phyloP scores from a whole-genome alignment of 53 echinoderm and acorn worm species.

The Zoroaster sp. region DNA sequence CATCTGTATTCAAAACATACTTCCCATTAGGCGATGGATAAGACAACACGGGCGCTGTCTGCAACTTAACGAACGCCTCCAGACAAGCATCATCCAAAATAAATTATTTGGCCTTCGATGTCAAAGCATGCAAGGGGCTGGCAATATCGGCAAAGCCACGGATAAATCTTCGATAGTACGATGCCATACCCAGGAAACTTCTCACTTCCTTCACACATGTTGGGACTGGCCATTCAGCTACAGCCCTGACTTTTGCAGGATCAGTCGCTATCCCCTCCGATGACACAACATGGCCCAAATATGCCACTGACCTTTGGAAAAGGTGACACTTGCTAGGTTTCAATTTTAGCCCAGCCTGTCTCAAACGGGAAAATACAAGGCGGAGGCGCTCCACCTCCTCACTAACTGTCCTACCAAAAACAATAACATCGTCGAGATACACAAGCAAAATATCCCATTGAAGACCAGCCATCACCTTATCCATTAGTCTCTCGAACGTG shows the following conservation, averaged over 20 bases:
- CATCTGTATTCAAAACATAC: too few species aligned
- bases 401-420: too few species aligned
- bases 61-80: too few species aligned
- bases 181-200: neutral
- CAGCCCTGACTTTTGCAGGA: neutral
- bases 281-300: too few species aligned
- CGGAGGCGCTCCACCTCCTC: neutral
- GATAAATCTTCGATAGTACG: too few species aligned
- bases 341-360: slow-evolving; percentile 19
- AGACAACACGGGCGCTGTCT: too few species aligned
- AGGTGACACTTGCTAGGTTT: slow-evolving; percentile 21
- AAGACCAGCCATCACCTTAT: neutral
- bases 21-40: too few species aligned
- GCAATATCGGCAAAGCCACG: too few species aligned
- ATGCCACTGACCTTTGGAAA: neutral
- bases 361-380: neutral
- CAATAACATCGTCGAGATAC: slow-evolving; percentile 22
- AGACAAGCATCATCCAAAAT: too few species aligned
- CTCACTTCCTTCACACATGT: neutral
- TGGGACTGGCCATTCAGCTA: neutral
- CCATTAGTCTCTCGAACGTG: slow-evolving; percentile 30
- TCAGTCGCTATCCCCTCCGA: too few species aligned
- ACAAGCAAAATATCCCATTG: slow-evolving; percentile 29
- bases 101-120: too few species aligned
- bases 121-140: too few species aligned